Evolutionary conservation across 1,140 invertebrate genomes (phyloP).

Genomic region (Aphelenchoides fujianensis): DNA sequence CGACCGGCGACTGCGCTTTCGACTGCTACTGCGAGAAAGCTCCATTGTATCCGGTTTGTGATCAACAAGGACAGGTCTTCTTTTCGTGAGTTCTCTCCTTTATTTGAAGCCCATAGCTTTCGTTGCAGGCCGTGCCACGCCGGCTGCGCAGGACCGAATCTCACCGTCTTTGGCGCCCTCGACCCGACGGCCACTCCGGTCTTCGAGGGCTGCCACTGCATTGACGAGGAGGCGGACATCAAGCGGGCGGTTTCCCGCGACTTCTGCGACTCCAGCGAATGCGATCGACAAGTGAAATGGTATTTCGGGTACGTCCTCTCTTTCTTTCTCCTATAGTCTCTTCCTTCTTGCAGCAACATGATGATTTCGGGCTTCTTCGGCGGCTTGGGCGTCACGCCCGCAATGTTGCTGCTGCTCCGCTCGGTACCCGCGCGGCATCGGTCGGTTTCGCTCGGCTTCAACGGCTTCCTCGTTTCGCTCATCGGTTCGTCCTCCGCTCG

Average conservation of each 20-base stretch:
- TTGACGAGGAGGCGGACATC: conserved; percentile 12
- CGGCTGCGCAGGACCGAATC: conserved; percentile 46
- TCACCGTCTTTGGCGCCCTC: conserved; percentile 23
- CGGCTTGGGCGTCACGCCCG: conserved; percentile 58
- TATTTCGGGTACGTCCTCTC: not conserved
- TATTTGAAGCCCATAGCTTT: too few relatives aligned
- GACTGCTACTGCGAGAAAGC: conserved; percentile 52
- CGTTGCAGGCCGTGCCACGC: conserved; percentile 26
- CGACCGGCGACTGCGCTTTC: conserved; percentile 44
- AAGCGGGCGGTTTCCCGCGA: conserved; percentile 39
- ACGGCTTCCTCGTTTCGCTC: conserved; percentile 52
- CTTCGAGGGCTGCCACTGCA: conserved; percentile 35
- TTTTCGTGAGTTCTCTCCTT: too few relatives aligned
- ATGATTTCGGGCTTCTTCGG: conserved; percentile 35
- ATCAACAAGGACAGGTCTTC: conserved; percentile 43
- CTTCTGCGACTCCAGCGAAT: conserved; percentile 51
- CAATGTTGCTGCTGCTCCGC: conserved; percentile 58
- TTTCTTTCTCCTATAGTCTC: not conserved
- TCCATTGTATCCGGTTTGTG: conserved; percentile 59
- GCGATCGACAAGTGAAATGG: conserved; percentile 39
- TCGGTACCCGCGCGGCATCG: conserved; percentile 58
- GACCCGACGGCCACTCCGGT: conserved; percentile 33
- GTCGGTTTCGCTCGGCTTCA: conserved; percentile 58
- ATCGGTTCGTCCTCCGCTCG: too few relatives aligned
- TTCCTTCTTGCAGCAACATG: conserved; percentile 1